Evolutionary conservation across 2,113 vertebrate species (phyloP), one percentile per base, ranked within the genome.

Genomic region (Otis tarda): DNA sequence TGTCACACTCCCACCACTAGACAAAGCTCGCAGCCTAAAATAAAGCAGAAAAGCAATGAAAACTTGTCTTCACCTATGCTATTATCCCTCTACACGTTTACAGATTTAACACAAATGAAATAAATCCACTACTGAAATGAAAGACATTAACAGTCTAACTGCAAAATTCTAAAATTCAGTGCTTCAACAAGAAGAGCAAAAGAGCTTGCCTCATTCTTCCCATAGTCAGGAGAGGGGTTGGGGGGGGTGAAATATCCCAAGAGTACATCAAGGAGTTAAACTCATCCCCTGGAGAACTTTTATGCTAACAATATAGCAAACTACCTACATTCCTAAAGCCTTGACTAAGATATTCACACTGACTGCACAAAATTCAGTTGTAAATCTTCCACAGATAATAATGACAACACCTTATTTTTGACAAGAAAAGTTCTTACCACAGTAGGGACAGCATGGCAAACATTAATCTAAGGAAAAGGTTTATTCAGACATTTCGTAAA

Each of bases 11-110:
- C 99, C 99, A 18, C 99, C 99, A 91, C 99, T 99, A 96, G 99
- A 99, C 97, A 99, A 96, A 98, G 99, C 99, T 95, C 99, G 98
- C 87, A 99, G 99, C 99, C 99, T 99, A 49, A 16, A 96, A 71
- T 3, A 83, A 90, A 89, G 57, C 39, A 90, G 33, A 50, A 75
- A 15, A 75, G 21, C 31, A 52, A 39, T 7, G 7, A 43, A 27
- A 87, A 76, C 24, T 25, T 18, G 22, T 69, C 82, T 68, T 77
- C 52, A 77, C 18, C 78, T n/a, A 12, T 15, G 13, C 23, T 20
- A 19, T 35, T 43, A 41, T 4, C 11, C 23, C 30, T 55, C 22
- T 50, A 33, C 39, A 83, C 16, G 12, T 17, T 15, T 39, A 50
- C 17, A 75, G 8, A 57, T n/a, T 35, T 25, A 9, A 77, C n/a